phyloP scores from a whole-genome alignment of 2,113 vertebrate genomes.

The Nansenia antarctica region DNA sequence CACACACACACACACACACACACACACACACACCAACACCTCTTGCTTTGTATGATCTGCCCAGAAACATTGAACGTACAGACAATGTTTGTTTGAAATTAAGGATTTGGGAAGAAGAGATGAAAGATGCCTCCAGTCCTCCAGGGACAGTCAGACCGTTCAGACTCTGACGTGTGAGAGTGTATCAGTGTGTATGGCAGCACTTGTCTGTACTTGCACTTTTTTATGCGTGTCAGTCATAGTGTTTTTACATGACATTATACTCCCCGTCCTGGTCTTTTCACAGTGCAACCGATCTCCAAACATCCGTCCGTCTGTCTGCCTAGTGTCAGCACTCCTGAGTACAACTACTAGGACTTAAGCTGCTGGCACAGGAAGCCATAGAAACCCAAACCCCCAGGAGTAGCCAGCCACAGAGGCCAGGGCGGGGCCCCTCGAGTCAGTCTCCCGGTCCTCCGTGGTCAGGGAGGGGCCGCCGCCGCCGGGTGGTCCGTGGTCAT shows the following conservation, averaged over 20 bases:
- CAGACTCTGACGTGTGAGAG: slow-evolving; percentile 56
- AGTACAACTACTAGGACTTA: too few species aligned
- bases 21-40: not conserved
- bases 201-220: not conserved
- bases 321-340: too few species aligned
- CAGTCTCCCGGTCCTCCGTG: slow-evolving; percentile 31
- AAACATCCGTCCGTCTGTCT: too few species aligned
- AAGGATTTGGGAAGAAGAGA: slow-evolving; percentile 66
- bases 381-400: slow-evolving; percentile 7
- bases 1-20: too few species aligned
- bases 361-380: slow-evolving; percentile 3
- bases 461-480: slow-evolving; percentile 16
- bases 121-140: slow-evolving; percentile 69
- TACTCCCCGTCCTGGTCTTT: not conserved
- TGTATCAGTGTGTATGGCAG: not conserved
- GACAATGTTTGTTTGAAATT: slow-evolving; percentile 72
- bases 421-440: slow-evolving; percentile 41
- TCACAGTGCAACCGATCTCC: too few species aligned
- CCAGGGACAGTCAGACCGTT: slow-evolving; percentile 54
- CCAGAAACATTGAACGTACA: slow-evolving; percentile 56
- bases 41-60: slow-evolving; percentile 43
- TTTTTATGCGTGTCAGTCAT: not conserved
- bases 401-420: slow-evolving; percentile 7
- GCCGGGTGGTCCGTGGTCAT: too few species aligned
- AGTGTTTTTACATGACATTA: not conserved